These are phyloP conservation scores for Melanocharis versteri DNA, from an alignment of 2,113 vertebrate species.

Conservation along the genomic window DNA sequence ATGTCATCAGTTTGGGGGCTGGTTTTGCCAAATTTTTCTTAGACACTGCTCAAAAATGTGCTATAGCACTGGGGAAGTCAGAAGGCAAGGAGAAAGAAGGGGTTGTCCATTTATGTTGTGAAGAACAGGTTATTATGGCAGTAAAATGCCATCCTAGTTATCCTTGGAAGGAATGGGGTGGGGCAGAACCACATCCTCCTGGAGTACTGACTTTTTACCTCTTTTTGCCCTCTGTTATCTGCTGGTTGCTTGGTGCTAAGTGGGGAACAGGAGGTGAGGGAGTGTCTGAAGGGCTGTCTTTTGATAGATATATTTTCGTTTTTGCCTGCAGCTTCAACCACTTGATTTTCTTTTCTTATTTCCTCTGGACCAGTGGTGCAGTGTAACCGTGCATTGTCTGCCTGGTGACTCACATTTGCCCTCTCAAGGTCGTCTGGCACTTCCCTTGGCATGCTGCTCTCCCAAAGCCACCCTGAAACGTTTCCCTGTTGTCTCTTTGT, in stretches of 20 bases:
- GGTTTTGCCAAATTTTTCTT: neutral
- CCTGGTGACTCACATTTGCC: neutral
- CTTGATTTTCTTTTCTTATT: neutral
- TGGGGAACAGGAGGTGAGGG: neutral
- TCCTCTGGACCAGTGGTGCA: neutral
- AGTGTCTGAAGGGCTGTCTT: neutral
- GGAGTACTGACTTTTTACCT: neutral
- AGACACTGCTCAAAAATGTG: neutral
- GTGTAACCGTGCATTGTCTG: neutral
- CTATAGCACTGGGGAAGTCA: neutral
- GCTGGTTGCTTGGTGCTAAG: neutral
- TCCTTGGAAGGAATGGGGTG: neutral
- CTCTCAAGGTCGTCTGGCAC: neutral
- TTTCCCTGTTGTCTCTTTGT: slow-evolving; percentile 60
- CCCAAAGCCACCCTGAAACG: neutral
- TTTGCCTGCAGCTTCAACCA: neutral
- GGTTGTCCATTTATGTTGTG: neutral
- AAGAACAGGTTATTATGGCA: neutral
- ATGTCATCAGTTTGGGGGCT: neutral
- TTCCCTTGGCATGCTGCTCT: neutral
- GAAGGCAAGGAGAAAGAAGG: neutral
- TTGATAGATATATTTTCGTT: neutral
- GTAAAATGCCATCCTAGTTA: neutral
- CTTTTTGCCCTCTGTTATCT: neutral
- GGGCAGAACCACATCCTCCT: neutral